Percentiles rank a stretch among this genome's conserved stretches.
Evolutionary conservation across 2,113 vertebrate species (phyloP).

Genomic region (Rattus rattus): DNA sequence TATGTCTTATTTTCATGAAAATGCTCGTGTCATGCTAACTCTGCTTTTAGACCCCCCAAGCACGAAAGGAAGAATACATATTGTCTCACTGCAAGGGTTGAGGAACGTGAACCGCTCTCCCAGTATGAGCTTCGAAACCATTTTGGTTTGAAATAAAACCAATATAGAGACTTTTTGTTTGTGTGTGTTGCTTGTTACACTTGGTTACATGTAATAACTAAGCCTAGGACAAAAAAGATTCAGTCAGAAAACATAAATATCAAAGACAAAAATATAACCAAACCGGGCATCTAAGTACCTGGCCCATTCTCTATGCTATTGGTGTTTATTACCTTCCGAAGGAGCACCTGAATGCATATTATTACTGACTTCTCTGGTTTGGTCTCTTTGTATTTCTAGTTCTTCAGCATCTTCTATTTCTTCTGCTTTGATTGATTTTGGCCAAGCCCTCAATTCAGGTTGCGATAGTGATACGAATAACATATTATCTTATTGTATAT

Average conservation of each 20-base stretch:
- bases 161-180: fast-evolving
- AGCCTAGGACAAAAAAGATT: background rate
- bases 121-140: background rate
- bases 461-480: background rate
- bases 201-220: background rate
- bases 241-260: background rate
- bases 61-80: background rate
- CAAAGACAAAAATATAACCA: background rate
- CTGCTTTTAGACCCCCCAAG: background rate
- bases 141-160: background rate
- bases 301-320: fast-evolving
- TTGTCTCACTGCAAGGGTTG: background rate
- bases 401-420: background rate
- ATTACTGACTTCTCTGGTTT: background rate
- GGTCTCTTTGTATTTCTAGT: background rate
- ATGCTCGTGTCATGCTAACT: background rate
- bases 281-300: fast-evolving
- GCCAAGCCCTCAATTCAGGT: background rate
- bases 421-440: background rate
- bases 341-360: fast-evolving
- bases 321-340: background rate
- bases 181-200: background rate
- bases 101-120: background rate
- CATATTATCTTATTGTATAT: background rate
- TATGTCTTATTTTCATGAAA: conserved; percentile 79